Evolutionary conservation across 2,797 vertebrate species (phyloP).

Genomic region (Emys orbicularis): DNA sequence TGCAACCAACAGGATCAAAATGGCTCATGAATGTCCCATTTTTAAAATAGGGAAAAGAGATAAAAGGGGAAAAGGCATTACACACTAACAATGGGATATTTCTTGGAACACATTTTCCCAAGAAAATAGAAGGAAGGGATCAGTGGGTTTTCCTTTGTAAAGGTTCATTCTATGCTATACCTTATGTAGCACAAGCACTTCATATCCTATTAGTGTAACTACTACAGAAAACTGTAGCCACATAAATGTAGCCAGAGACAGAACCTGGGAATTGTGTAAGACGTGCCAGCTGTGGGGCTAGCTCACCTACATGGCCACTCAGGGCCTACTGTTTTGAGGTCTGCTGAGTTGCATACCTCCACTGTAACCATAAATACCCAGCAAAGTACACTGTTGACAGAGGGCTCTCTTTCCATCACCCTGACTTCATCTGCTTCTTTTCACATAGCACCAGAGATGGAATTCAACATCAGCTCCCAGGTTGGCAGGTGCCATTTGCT

Average conservation of each 20-base stretch:
- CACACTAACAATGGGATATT: background rate
- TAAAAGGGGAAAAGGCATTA: background rate
- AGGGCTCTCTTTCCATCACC: background rate
- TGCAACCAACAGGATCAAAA: background rate
- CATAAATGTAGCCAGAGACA: rapidly evolving
- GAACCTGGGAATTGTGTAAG: background rate
- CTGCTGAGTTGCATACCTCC: background rate
- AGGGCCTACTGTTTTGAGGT: background rate
- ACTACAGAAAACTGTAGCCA: rapidly evolving
- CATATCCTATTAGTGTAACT: background rate
- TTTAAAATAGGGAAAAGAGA: background rate
- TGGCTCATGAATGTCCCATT: background rate
- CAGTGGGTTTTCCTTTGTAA: background rate
- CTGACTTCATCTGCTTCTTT: background rate
- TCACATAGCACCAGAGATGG: background rate
- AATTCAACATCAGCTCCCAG: rapidly evolving
- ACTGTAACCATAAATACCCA: rapidly evolving
- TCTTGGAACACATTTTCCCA: background rate
- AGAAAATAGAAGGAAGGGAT: background rate
- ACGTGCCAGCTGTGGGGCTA: background rate
- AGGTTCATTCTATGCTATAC: background rate
- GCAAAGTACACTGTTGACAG: background rate
- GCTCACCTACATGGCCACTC: rapidly evolving
- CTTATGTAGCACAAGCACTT: rapidly evolving
- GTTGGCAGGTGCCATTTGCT: rapidly evolving